A percentile compares a stretch with the other conserved stretches of the same genome.
phyloP scores from a whole-genome alignment of 2,113 vertebrate genomes.

The Mormyrus iriodes region DNA sequence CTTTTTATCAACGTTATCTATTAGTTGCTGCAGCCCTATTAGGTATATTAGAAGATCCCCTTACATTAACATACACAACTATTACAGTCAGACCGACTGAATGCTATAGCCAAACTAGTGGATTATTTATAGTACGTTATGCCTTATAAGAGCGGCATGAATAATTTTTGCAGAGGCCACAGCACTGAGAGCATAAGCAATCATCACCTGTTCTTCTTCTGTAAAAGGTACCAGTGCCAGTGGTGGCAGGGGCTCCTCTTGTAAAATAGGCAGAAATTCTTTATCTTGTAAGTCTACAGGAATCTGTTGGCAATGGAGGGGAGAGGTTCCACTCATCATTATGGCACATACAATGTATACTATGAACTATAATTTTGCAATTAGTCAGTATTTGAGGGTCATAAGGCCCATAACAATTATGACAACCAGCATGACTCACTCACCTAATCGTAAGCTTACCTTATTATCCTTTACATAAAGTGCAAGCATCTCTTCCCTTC shows the following conservation, averaged over 20 bases:
- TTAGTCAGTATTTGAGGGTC: background rate
- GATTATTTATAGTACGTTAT: background rate
- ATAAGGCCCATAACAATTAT: background rate
- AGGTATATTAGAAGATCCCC: background rate
- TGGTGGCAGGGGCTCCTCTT: constrained; percentile 92
- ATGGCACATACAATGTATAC: background rate
- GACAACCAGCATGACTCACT: background rate
- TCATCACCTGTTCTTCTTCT: constrained; percentile 92
- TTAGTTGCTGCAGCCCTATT: background rate
- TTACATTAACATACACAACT: background rate
- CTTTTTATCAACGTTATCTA: background rate
- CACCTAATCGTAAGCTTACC: constrained; percentile 56
- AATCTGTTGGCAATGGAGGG: constrained; percentile 60
- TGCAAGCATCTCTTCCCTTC: constrained; percentile 99
- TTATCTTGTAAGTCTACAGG: constrained; percentile 95
- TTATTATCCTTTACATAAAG: constrained; percentile 99
- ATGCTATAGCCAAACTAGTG: background rate
- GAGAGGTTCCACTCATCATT: background rate
- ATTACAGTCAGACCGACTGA: background rate
- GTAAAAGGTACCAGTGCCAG: constrained; percentile 96
- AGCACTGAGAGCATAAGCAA: constrained; percentile 15
- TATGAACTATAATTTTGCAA: background rate
- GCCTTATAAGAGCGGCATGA: background rate
- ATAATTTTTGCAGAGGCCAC: background rate
- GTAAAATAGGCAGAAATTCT: constrained; percentile 94